Evolutionary conservation across 2,797 vertebrate genomes (phyloP).

Genomic region (Lutra lutra): DNA sequence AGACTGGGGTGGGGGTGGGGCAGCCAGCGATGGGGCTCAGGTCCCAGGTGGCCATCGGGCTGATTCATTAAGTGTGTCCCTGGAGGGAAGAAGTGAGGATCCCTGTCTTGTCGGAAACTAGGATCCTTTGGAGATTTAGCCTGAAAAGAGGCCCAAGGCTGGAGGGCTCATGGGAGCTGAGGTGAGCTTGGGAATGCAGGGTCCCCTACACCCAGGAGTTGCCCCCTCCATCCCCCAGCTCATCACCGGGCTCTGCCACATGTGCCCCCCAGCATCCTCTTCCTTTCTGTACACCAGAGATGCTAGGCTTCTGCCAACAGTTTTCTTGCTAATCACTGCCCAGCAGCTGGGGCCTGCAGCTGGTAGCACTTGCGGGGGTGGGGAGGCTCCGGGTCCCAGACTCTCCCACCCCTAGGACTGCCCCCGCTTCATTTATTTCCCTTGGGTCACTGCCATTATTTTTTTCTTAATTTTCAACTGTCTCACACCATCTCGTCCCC

Average conservation of each 20-base stretch:
- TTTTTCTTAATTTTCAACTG: not conserved
- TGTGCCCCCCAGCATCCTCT: not conserved
- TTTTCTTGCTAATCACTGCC: not conserved
- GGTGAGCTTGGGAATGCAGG: not conserved
- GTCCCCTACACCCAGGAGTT: not conserved
- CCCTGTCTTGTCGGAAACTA: slow-evolving; percentile 16
- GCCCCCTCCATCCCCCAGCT: not conserved
- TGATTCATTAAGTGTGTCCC: slow-evolving; percentile 78
- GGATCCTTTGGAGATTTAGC: slow-evolving; percentile 23
- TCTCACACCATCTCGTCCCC: not conserved
- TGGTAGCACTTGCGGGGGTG: not conserved
- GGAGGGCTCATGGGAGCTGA: not conserved
- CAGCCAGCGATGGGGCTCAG: not conserved
- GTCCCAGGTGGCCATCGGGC: slow-evolving; percentile 72
- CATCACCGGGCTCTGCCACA: not conserved
- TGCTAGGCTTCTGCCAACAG: slow-evolving; percentile 5
- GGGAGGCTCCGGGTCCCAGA: not conserved
- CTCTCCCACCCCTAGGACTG: not conserved
- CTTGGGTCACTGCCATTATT: not conserved
- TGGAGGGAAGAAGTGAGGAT: slow-evolving; percentile 61
- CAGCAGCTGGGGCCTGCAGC: slow-evolving; percentile 45
- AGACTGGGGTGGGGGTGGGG: not conserved
- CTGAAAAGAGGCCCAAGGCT: slow-evolving; percentile 34
- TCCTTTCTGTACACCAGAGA: not conserved
- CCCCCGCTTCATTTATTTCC: not conserved